Evolutionary conservation across 2,113 vertebrate genomes (phyloP).

Genomic region (Chloroceryle aenea): DNA sequence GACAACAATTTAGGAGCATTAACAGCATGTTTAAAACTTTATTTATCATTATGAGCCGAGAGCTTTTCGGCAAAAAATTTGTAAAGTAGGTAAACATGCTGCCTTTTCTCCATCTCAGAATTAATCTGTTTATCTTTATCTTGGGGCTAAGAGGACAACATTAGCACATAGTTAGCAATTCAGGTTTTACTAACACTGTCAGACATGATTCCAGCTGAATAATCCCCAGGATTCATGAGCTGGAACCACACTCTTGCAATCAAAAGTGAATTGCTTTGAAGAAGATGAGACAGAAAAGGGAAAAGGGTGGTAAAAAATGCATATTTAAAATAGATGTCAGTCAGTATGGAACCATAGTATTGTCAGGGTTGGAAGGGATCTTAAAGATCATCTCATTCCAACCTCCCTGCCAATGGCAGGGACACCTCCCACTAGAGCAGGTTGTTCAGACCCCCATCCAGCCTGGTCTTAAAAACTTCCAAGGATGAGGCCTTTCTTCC

Average conservation of each 20-base stretch:
- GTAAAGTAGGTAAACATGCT: background rate
- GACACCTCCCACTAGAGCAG: no score
- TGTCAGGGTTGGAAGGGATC: no score
- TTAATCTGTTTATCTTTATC: background rate
- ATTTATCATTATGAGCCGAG: slow-evolving; percentile 20
- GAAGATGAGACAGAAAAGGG: background rate
- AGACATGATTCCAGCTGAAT: slow-evolving; percentile 17
- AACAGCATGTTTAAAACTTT: slow-evolving; percentile 26
- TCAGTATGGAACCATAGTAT: no score
- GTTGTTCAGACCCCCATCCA: no score
- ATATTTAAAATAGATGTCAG: background rate
- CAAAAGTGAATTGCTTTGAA: slow-evolving; percentile 25
- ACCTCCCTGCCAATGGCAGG: no score
- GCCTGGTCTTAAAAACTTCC: no score
- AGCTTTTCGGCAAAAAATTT: slow-evolving; percentile 7
- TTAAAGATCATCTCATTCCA: no score
- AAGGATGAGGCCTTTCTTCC: no score
- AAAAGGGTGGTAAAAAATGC: background rate
- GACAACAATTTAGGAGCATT: slow-evolving; percentile 31
- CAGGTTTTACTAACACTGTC: slow-evolving; percentile 8
- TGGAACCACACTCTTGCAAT: background rate
- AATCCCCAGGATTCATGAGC: background rate
- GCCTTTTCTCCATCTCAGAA: background rate
- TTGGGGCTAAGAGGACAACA: background rate
- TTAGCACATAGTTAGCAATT: background rate